Evolutionary conservation across 2,797 vertebrate species (phyloP).

Genomic region (Tragopan temminckii): DNA sequence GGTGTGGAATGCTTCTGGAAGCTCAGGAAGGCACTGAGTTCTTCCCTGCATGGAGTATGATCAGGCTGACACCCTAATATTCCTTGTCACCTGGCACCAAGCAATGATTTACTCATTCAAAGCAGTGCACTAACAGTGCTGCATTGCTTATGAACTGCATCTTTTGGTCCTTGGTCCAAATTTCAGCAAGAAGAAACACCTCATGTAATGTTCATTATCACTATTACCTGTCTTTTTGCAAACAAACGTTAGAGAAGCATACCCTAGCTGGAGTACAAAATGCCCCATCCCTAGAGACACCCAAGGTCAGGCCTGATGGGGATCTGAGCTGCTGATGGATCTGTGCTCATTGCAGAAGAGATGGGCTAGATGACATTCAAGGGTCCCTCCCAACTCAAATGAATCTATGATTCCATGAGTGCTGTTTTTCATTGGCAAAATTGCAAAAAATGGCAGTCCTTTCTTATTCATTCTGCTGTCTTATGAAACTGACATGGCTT

Average conservation of each 20-base stretch:
- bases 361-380: too few relatives aligned
- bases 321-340: too few relatives aligned
- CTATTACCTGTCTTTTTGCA: neutral
- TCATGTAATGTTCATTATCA: neutral
- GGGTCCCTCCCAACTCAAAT: too few relatives aligned
- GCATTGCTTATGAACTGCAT: neutral
- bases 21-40: neutral
- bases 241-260: neutral
- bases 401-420: neutral
- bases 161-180: neutral
- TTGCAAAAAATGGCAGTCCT: neutral
- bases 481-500: neutral
- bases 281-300: neutral
- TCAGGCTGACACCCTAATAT: neutral
- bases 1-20: neutral
- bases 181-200: neutral
- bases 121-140: neutral
- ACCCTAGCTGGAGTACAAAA: neutral
- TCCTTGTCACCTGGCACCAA: neutral
- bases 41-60: neutral
- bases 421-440: neutral
- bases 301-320: too few relatives aligned
- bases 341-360: too few relatives aligned
- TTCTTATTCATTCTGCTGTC: neutral
- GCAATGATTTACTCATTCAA: neutral